Evolutionary conservation across 1,140 invertebrate species (phyloP).

Genomic region (Aphidius ervi): DNA sequence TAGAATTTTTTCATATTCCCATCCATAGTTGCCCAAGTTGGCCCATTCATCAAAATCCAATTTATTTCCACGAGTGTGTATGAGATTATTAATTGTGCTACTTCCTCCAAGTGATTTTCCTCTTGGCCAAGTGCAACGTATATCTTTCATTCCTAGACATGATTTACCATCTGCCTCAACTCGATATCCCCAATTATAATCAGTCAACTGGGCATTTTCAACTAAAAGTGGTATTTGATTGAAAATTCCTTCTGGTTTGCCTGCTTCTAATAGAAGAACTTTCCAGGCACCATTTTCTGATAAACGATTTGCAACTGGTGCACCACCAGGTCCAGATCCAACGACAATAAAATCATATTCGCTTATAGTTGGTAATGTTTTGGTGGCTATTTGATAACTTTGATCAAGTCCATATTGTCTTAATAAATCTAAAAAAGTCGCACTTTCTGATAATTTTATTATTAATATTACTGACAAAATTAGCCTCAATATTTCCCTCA

Average conservation of each 20-base stretch:
- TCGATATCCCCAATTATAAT: constrained; percentile 59
- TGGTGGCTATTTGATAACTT: constrained; percentile 18
- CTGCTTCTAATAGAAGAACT: constrained; percentile 54
- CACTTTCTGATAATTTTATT: not conserved
- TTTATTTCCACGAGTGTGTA: constrained; percentile 74
- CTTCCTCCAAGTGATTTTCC: constrained; percentile 68
- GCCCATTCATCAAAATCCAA: constrained; percentile 71
- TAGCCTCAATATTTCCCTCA: no score
- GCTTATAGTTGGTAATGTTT: constrained; percentile 20
- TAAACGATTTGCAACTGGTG: constrained; percentile 58
- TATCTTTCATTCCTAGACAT: constrained; percentile 58
- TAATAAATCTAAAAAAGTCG: constrained; percentile 17
- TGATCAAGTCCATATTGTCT: constrained; percentile 11
- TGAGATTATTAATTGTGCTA: constrained; percentile 74
- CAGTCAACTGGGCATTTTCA: constrained; percentile 49
- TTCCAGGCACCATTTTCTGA: constrained; percentile 51
- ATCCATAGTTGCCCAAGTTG: constrained; percentile 59
- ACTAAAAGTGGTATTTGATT: constrained; percentile 51
- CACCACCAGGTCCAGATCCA: constrained; percentile 62
- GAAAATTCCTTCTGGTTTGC: constrained; percentile 46
- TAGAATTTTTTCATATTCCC: constrained; percentile 64
- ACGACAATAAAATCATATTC: constrained; percentile 53
- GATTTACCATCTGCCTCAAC: constrained; percentile 61
- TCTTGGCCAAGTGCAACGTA: constrained; percentile 45
- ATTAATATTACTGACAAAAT: no score